Evolutionary conservation across 1,140 invertebrate genomes (phyloP).

Genomic region (Tetranychus urticae): DNA sequence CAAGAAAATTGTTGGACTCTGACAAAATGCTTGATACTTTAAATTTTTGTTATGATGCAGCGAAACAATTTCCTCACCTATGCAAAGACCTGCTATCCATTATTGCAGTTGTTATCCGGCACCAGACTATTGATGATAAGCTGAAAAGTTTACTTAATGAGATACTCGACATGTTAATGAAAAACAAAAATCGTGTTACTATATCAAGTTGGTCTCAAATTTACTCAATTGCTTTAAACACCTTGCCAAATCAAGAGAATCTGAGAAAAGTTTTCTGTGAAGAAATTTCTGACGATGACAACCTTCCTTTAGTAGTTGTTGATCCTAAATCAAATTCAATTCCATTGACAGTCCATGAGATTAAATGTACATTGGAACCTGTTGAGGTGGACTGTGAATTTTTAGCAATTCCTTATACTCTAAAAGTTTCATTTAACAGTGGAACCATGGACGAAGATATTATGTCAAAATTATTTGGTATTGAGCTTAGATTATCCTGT

Average conservation of each 20-base stretch:
- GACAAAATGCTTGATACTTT: not conserved
- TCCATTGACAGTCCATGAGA: not conserved
- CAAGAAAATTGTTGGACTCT: not conserved
- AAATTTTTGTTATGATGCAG: constrained; percentile 3
- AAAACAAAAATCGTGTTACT: constrained; percentile 3
- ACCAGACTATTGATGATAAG: constrained; percentile 1
- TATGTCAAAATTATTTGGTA: not conserved
- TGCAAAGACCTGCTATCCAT: not conserved
- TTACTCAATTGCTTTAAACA: constrained; percentile 6
- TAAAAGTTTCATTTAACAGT: not conserved
- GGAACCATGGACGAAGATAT: too few species aligned
- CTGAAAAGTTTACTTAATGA: not conserved
- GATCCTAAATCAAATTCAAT: not conserved
- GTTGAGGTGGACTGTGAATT: not conserved
- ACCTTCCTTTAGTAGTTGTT: not conserved
- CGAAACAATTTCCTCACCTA: not conserved
- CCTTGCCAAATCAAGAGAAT: constrained; percentile 1
- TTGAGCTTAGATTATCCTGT: not conserved
- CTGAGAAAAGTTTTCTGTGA: constrained; percentile 4
- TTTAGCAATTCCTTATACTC: not conserved
- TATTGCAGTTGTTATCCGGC: constrained; percentile 4
- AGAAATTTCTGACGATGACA: constrained; percentile 3
- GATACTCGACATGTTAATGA: constrained; percentile 2
- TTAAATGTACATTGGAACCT: not conserved
- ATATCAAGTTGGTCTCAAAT: constrained; percentile 9